These are phyloP conservation scores for Myzus persicae DNA, from an alignment of 1,140 invertebrate genomes.

Conservation along the genomic window DNA sequence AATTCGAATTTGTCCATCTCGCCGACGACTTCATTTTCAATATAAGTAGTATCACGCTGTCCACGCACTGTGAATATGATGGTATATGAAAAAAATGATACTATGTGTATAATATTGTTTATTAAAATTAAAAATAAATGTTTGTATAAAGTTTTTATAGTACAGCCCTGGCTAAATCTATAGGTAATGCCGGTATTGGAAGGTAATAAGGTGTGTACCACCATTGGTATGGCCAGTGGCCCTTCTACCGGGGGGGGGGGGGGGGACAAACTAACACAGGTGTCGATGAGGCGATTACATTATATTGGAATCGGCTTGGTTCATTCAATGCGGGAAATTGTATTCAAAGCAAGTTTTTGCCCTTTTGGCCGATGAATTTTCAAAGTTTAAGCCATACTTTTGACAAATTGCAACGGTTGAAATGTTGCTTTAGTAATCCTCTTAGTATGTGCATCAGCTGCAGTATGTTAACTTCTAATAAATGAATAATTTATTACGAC, in stretches of 20 bases:
- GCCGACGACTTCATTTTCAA: conserved; percentile 6
- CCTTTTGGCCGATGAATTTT: background rate
- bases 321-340: background rate
- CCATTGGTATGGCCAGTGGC: background rate
- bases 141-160: background rate
- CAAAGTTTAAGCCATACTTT: background rate
- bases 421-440: background rate
- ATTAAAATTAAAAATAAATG: background rate
- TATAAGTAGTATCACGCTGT: background rate
- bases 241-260: too few relatives aligned
- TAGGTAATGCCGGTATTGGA: too few relatives aligned
- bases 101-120: too few relatives aligned
- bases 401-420: background rate
- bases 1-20: background rate
- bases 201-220: background rate
- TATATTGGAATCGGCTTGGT: too few relatives aligned
- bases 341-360: background rate
- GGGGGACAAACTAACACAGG: too few relatives aligned
- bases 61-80: background rate
- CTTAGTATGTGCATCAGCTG: background rate
- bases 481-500: too few relatives aligned
- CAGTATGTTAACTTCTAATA: too few relatives aligned
- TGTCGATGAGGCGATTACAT: too few relatives aligned
- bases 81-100: background rate
- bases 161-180: background rate